Percentiles rank a stretch among this genome's conserved stretches.
These are phyloP conservation scores for Stichopus horrens DNA, from an alignment of 53 echinoderm and acorn worm genomes.

Conservation along the genomic window DNA sequence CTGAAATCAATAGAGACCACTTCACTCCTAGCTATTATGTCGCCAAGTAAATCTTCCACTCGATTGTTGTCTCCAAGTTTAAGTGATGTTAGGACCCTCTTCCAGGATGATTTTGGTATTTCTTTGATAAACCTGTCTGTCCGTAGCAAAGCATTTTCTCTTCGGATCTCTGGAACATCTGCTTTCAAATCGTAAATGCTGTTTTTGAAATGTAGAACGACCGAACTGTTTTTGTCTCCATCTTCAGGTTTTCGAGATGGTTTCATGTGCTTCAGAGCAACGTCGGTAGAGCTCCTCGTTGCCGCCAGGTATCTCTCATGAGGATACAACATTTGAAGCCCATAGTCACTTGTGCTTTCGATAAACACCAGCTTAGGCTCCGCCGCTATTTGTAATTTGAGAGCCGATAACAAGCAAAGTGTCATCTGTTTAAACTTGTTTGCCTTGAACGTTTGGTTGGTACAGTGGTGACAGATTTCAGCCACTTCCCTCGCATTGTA, in stretches of 20 bases:
- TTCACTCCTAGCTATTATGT: neutral
- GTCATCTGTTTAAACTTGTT: constrained; percentile 61
- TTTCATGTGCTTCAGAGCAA: constrained; percentile 60
- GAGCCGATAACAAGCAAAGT: constrained; percentile 50
- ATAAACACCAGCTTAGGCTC: constrained; percentile 53
- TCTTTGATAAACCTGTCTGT: neutral
- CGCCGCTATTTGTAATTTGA: constrained; percentile 59
- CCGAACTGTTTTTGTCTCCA: constrained; percentile 37
- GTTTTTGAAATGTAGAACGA: constrained; percentile 67
- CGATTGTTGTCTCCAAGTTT: neutral
- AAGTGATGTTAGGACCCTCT: neutral
- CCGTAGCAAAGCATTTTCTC: neutral
- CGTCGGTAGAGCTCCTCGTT: neutral
- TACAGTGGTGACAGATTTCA: constrained; percentile 66
- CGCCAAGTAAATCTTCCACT: neutral
- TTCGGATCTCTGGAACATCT: neutral
- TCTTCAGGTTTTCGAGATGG: constrained; percentile 64
- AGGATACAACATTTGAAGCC: constrained; percentile 62
- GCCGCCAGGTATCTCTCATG: constrained; percentile 40
- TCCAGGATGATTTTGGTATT: neutral
- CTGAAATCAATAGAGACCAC: neutral
- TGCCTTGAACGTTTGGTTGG: constrained; percentile 41
- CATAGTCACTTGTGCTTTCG: constrained; percentile 54
- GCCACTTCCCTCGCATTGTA: constrained; percentile 56
- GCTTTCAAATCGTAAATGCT: constrained; percentile 59